Evolutionary conservation across 1,140 invertebrate species (phyloP), one percentile per base, ranked within the genome.

Genomic region (Diuraphis noxia): DNA sequence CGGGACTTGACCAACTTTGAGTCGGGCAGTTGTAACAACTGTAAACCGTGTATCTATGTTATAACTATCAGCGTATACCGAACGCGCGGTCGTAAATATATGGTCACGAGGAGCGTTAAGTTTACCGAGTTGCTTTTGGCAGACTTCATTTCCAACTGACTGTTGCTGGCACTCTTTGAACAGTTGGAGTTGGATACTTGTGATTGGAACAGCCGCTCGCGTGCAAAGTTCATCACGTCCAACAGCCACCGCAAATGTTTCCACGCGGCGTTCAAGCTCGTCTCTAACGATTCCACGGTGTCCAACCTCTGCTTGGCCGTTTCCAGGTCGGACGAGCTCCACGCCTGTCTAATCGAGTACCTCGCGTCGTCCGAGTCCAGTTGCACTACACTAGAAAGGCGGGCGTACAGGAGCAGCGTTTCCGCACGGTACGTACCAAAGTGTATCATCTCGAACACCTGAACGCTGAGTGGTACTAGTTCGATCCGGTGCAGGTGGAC

Each of bases 171-270:
- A 34, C 89, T 91, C 77, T 91, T 91, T 3, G 89, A 91, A 81
- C 34, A 91, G 21, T 91, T 91, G 43, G 89, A 38, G 23, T 91
- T 91, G 30, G 93, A 94, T 77, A 94, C 94, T 9, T 94, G 94
- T 9, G 93, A 92, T 13, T 87, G 92, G 92, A 88, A 92, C 23
- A 94, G 95, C 93, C 97, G 96, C 93, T 99, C 98, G 91, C 98
- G 95, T 2, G 98, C 98, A 93, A 98, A 98, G 1, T 97, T 96
- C 72, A 99, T 97, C 6, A 98, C 96, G 93, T 99, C 98, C 95
- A 98, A 97, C 1, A 99, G 95, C 98, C 98, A 99, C 25, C 99
- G 95, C 7, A 97, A 96, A 40, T 96, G 96, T 93, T 98, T 98
- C 98, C 98, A 99, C 2, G 97, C 96, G 0, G 95, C 93, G 92